Evolutionary conservation across 2,888 invertebrate species (phyloP).

Genomic region (Rhamnusium bicolor): DNA sequence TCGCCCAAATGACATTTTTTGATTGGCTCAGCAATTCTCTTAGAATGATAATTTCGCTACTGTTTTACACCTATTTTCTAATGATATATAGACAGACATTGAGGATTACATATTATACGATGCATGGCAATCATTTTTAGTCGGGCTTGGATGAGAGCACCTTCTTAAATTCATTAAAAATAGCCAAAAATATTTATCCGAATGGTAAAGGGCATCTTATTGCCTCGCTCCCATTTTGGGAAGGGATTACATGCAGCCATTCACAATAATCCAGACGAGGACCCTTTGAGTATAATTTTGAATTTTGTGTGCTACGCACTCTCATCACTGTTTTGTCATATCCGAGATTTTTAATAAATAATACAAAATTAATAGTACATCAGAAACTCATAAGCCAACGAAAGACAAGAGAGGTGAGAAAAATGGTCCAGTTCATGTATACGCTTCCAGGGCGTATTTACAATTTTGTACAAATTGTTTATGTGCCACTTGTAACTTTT

Average conservation of each 20-base stretch:
- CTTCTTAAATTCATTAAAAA: slow-evolving; percentile 34
- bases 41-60: slow-evolving; percentile 59
- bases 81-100: slow-evolving; percentile 54
- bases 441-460: slow-evolving; percentile 52
- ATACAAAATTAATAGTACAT: slow-evolving; percentile 18
- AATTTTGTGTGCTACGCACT: slow-evolving; percentile 57
- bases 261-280: slow-evolving; percentile 75
- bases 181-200: slow-evolving; percentile 43
- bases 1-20: slow-evolving; percentile 67
- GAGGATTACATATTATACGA: slow-evolving; percentile 55
- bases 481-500: slow-evolving; percentile 16
- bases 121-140: slow-evolving; percentile 66
- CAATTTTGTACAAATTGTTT: slow-evolving; percentile 48
- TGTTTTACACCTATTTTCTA: slow-evolving; percentile 53
- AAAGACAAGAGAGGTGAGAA: slow-evolving; percentile 25
- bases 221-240: slow-evolving; percentile 68
- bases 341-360: slow-evolving; percentile 37
- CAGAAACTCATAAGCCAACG: slow-evolving; percentile 19
- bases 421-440: slow-evolving; percentile 40
- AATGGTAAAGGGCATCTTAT: slow-evolving; percentile 65
- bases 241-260: slow-evolving; percentile 78
- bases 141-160: slow-evolving; percentile 65
- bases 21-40: slow-evolving; percentile 74
- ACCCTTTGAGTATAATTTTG: slow-evolving; percentile 65
- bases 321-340: slow-evolving; percentile 56